These are phyloP conservation scores for Solenopsis invicta DNA, from an alignment of 1,140 invertebrate species.

Conservation along the genomic window DNA sequence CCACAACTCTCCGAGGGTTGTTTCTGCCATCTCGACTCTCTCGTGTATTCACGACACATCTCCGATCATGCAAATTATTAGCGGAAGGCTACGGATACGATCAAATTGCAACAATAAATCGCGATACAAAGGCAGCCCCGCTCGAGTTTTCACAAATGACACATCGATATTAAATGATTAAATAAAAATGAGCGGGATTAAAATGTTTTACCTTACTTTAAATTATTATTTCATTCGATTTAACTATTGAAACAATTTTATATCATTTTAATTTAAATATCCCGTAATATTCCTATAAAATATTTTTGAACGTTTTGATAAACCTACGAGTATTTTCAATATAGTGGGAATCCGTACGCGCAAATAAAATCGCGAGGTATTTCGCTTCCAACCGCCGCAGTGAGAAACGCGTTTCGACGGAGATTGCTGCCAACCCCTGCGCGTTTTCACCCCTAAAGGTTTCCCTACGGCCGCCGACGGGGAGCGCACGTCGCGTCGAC, in stretches of 20 bases:
- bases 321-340: slow-evolving; percentile 26
- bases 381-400: slow-evolving; percentile 47
- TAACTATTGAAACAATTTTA: background rate
- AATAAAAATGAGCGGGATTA: background rate
- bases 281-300: background rate
- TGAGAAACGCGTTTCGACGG: slow-evolving; percentile 62
- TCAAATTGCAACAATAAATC: slow-evolving; percentile 25
- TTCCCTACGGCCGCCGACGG: slow-evolving; percentile 29
- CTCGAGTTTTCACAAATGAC: no score
- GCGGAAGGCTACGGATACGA: background rate
- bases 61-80: slow-evolving; percentile 52
- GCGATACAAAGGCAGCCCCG: background rate
- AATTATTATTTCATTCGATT: background rate
- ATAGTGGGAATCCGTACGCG: slow-evolving; percentile 4
- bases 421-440: slow-evolving; percentile 52
- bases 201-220: background rate
- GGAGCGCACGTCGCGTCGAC: slow-evolving; percentile 37
- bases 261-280: slow-evolving; percentile 22
- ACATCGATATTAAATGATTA: slow-evolving; percentile 5
- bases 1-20: slow-evolving; percentile 42
- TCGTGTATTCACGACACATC: slow-evolving; percentile 13
- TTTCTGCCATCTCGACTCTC: slow-evolving; percentile 62
- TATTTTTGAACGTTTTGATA: background rate
- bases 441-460: slow-evolving; percentile 40
- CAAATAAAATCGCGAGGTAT: slow-evolving; percentile 37